Evolutionary conservation across 2,113 vertebrate genomes (phyloP), one percentile per base, ranked within the genome.

Genomic region (Colaptes auratus): DNA sequence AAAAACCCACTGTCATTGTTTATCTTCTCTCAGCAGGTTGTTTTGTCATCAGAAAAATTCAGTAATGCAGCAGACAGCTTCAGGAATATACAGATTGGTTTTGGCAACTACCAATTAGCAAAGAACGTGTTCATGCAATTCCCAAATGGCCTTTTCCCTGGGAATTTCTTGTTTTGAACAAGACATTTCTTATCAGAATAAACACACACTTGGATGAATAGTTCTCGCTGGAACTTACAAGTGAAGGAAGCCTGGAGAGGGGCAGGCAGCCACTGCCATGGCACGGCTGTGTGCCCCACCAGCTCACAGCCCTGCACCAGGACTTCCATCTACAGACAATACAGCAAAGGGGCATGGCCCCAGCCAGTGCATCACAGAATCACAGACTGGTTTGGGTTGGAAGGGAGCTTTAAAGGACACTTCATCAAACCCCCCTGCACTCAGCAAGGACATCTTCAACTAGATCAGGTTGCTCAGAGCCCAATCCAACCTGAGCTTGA

Each of bases 21-120:
- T 95, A 91, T 91, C 95, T 95, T 76, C 87, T 76, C 87, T 44
- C 82, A 80, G 93, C 91, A 92, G 89, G 63, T 76, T 92, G 82
- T 73, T 87, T 93, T 91, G 36, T 36, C 74, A 61, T 7, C 65
- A 75, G 71, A 82, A 91, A 53, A 79, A 96, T 71, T 36, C 91
- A 94, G 94, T 88, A 95, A 55, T 82, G 93, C 92, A 94, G 93
- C 91, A 95, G 92, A 82, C 59, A 87, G 85, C 91, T 92, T 96
- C 85, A 89, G 75, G 93, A 95, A 95, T 92, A 95, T 13, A 93
- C 89, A 95, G 71, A 92, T 65, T 79, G 93, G 1, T 89, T 91
- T 56, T 91, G 90, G 96, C 82, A 95, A 89, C 74, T 7, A 75
- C 74, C 89, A 92, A 91, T 96, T 93, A 94, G 88, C 82, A 87